These are phyloP conservation scores for Amphipyra tragopoginis DNA, from an alignment of 2,888 invertebrate genomes.

Conservation along the genomic window DNA sequence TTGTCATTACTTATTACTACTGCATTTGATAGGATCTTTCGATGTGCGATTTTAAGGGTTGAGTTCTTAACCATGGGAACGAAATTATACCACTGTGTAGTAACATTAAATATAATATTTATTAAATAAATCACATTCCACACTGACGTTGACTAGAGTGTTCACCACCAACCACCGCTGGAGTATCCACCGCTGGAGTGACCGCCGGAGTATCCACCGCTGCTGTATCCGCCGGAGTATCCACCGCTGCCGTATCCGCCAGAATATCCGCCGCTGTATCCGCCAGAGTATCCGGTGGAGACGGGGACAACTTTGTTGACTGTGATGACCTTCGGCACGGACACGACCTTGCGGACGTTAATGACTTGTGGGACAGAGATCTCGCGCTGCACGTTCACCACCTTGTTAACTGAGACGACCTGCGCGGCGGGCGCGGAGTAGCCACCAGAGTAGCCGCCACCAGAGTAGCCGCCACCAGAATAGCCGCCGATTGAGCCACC, in stretches of 20 bases:
- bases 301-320: slow-evolving; percentile 74
- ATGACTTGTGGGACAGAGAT: slow-evolving; percentile 70
- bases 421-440: slow-evolving; percentile 50
- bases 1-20: no score
- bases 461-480: not conserved
- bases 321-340: slow-evolving; percentile 73
- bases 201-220: slow-evolving; percentile 14
- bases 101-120: slow-evolving; percentile 1
- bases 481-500: slow-evolving; percentile 5
- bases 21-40: no score
- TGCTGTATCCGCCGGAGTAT: slow-evolving; percentile 30
- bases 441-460: slow-evolving; percentile 8
- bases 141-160: slow-evolving; percentile 20
- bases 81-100: not conserved
- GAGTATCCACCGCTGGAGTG: slow-evolving; percentile 27
- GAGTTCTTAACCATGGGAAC: no score
- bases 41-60: no score
- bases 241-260: slow-evolving; percentile 33
- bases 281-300: slow-evolving; percentile 45
- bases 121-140: slow-evolving; percentile 17
- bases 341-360: slow-evolving; percentile 70
- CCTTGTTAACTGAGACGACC: slow-evolving; percentile 68
- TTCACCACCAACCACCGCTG: slow-evolving; percentile 3
- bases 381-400: slow-evolving; percentile 70
- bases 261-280: slow-evolving; percentile 47